Conservation (phyloP, 92 coral and sea anemone genomes). For the Nematostella vectensis region DNA sequence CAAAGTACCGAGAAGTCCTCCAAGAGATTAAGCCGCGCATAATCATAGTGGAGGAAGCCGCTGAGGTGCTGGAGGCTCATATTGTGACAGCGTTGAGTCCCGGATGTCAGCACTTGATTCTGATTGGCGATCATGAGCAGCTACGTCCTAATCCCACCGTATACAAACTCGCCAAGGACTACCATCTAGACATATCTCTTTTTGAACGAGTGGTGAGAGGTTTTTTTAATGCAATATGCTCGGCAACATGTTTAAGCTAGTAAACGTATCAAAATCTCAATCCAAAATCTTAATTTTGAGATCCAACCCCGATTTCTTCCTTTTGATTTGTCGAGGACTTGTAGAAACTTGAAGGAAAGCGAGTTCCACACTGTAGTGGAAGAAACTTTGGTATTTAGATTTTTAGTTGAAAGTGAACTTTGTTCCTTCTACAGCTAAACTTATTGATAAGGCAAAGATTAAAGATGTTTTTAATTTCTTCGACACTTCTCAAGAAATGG, state of each 20-base stretch:
- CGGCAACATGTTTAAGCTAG: too few relatives aligned
- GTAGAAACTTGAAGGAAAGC: too few relatives aligned
- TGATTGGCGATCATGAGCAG: conserved; percentile 93
- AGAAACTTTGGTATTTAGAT: too few relatives aligned
- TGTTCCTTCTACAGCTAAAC: too few relatives aligned
- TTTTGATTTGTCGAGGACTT: too few relatives aligned
- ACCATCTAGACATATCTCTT: conserved; percentile 69
- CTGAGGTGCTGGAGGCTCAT: conserved; percentile 91
- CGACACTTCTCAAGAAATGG: too few relatives aligned
- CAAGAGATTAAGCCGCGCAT: conserved; percentile 72
- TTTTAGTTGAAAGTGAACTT: too few relatives aligned
- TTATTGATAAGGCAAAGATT: too few relatives aligned
- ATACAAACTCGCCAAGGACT: conserved; percentile 53
- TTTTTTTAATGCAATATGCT: too few relatives aligned
- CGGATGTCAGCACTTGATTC: conserved; percentile 84
- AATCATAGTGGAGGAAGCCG: conserved; percentile 89
- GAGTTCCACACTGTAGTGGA: too few relatives aligned
- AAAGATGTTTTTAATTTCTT: too few relatives aligned
- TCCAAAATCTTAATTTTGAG: not conserved
- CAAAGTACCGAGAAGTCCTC: conserved; percentile 62
- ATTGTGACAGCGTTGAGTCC: conserved; percentile 76
- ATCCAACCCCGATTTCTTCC: too few relatives aligned
- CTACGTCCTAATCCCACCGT: conserved; percentile 91
- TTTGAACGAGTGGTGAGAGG: conserved; percentile 68
- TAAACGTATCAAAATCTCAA: not conserved